These are phyloP conservation scores for Synanthedon andrenaeformis DNA, from an alignment of 2,888 invertebrate genomes.

Conservation along the genomic window DNA sequence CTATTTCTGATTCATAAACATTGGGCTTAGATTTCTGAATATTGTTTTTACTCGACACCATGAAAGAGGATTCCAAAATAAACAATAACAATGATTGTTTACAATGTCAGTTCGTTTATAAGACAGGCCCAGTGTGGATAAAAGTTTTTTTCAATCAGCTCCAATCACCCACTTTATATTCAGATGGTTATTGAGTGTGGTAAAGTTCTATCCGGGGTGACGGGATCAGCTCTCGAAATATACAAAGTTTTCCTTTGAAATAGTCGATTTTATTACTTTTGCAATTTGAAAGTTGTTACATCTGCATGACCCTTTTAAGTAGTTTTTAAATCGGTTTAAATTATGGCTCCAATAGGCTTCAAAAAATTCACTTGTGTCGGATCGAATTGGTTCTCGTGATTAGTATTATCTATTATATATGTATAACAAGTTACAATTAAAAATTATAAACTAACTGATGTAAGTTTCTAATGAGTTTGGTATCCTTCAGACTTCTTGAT, in stretches of 20 bases:
- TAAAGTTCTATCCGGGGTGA: conserved; percentile 9
- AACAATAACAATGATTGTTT: conserved; percentile 8
- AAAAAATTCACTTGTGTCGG: too few species aligned
- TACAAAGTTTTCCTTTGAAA: background rate
- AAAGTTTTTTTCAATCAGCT: conserved; percentile 44
- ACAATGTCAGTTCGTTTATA: background rate
- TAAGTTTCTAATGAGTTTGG: too few species aligned
- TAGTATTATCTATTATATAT: too few species aligned
- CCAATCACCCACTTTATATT: conserved; percentile 45
- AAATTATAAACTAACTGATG: too few species aligned
- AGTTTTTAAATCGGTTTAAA: background rate
- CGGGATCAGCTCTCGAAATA: background rate
- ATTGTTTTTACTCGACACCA: too few species aligned
- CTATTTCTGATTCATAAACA: too few species aligned
- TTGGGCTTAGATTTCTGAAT: background rate
- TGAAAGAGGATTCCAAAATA: background rate
- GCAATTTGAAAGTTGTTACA: background rate
- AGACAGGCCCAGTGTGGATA: conserved; percentile 7
- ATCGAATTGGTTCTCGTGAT: too few species aligned
- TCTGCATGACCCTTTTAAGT: background rate
- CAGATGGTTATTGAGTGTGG: conserved; percentile 46
- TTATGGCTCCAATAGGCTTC: background rate
- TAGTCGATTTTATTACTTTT: background rate
- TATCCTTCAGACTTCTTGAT: too few species aligned
- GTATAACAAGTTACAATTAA: too few species aligned